phyloP scores from a whole-genome alignment of 2,113 vertebrate genomes.

The Poecilia latipinna region DNA sequence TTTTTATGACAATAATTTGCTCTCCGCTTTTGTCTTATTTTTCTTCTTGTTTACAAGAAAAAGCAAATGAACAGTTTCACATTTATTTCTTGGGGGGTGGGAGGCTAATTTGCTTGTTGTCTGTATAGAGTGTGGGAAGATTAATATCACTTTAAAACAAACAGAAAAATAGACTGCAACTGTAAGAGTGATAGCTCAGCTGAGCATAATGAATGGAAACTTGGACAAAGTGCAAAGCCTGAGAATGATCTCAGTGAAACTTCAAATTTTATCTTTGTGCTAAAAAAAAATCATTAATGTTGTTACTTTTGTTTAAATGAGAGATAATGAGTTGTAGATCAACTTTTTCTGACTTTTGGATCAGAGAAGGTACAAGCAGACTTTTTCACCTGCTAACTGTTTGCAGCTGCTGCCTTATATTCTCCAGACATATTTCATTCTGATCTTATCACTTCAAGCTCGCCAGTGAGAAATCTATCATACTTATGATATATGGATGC shows the following conservation, averaged over 20 bases:
- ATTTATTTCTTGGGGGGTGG: not conserved
- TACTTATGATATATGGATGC: not conserved
- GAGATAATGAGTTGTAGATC: not conserved
- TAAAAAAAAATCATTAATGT: not conserved
- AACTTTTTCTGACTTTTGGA: not conserved
- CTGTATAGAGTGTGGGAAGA: not conserved
- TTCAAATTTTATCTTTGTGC: not conserved
- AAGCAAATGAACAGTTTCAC: not conserved
- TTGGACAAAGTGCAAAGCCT: not conserved
- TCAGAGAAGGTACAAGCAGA: not conserved
- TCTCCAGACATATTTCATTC: not conserved
- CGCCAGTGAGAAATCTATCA: not conserved
- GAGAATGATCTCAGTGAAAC: not conserved
- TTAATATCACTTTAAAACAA: not conserved
- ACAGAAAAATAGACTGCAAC: not conserved
- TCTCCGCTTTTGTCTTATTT: not conserved
- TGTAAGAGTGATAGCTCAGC: not conserved
- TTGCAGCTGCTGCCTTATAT: not conserved
- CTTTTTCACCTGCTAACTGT: not conserved
- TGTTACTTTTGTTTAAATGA: not conserved
- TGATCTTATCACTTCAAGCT: constrained; percentile 1
- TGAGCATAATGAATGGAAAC: constrained; percentile 1
- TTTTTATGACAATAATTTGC: not conserved
- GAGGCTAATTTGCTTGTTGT: not conserved
- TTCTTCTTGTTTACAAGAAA: not conserved